Evolutionary conservation across 2,113 vertebrate genomes (phyloP).

Genomic region (Passer montanus): DNA sequence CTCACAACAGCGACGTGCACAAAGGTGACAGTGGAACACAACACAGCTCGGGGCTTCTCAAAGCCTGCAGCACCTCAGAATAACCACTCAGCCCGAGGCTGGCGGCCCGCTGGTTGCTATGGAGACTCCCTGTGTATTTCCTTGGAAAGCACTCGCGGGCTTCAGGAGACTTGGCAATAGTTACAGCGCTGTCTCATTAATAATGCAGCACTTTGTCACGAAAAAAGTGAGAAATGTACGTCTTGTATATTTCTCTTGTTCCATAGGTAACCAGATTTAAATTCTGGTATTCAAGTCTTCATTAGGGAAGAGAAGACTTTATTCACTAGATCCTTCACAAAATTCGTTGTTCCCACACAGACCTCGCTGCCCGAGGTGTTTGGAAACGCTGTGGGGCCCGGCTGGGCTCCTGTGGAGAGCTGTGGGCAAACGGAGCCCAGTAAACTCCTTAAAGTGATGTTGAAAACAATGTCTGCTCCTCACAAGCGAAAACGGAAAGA

Average conservation of each 20-base stretch:
- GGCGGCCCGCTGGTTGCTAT: background rate
- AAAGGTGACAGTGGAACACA: background rate
- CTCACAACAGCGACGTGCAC: rapidly evolving
- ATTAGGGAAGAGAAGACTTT: background rate
- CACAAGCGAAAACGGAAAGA: too few relatives aligned
- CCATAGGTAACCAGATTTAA: background rate
- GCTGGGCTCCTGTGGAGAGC: rapidly evolving
- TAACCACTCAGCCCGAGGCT: background rate
- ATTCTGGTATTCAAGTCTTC: background rate
- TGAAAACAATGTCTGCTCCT: background rate
- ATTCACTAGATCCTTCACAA: background rate
- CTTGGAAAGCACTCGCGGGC: background rate
- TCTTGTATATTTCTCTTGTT: background rate
- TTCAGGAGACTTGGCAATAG: rapidly evolving
- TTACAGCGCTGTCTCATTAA: background rate
- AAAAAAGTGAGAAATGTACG: background rate
- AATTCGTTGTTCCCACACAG: too few relatives aligned
- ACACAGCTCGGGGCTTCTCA: rapidly evolving
- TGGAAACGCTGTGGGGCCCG: background rate
- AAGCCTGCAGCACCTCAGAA: background rate
- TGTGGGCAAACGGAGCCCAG: background rate
- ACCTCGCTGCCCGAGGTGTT: rapidly evolving
- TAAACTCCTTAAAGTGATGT: background rate
- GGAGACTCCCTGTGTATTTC: too few relatives aligned
- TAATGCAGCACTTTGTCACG: rapidly evolving